A percentile compares a stretch with the other conserved stretches of the same genome.
Conservation (phyloP, 92 coral and sea anemone species). For the Porites cylindrica region DNA sequence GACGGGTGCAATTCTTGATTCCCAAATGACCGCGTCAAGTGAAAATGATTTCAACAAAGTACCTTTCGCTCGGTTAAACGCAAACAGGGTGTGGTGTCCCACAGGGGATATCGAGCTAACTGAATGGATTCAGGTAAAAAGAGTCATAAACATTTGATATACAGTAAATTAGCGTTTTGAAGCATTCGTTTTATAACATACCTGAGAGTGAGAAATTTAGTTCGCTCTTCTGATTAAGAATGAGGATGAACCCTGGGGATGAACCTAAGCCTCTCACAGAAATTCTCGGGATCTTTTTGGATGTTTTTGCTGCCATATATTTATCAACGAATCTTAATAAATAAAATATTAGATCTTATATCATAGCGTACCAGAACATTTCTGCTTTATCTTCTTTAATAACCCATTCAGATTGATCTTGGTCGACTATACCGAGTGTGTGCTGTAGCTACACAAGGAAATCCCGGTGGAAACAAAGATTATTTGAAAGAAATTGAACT, state of each 20-base stretch:
- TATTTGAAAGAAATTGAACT: constrained; percentile 10
- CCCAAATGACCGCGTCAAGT: constrained; percentile 11
- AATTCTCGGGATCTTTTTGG: too few relatives aligned
- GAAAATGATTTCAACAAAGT: not conserved
- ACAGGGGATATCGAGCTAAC: not conserved
- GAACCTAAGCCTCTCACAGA: too few relatives aligned
- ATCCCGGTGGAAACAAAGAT: constrained; percentile 1
- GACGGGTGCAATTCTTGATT: constrained; percentile 13
- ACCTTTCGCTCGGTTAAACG: not conserved
- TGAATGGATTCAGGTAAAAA: not conserved
- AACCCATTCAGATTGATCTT: constrained; percentile 1
- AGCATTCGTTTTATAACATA: too few relatives aligned
- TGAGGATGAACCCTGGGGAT: too few relatives aligned
- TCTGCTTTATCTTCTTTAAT: not conserved
- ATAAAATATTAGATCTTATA: too few relatives aligned
- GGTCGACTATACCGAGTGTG: constrained; percentile 6
- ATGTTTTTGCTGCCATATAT: too few relatives aligned
- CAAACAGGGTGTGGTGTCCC: not conserved
- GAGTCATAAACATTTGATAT: too few relatives aligned
- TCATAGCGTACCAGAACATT: too few relatives aligned
- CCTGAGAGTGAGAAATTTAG: too few relatives aligned
- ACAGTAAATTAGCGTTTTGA: too few relatives aligned
- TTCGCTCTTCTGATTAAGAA: too few relatives aligned
- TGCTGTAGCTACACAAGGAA: constrained; percentile 32
- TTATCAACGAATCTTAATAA: too few relatives aligned